A percentile compares a stretch with the other conserved stretches of the same genome.
Evolutionary conservation across 2,888 invertebrate genomes (phyloP).

Genomic region (Euzetes globulus): DNA sequence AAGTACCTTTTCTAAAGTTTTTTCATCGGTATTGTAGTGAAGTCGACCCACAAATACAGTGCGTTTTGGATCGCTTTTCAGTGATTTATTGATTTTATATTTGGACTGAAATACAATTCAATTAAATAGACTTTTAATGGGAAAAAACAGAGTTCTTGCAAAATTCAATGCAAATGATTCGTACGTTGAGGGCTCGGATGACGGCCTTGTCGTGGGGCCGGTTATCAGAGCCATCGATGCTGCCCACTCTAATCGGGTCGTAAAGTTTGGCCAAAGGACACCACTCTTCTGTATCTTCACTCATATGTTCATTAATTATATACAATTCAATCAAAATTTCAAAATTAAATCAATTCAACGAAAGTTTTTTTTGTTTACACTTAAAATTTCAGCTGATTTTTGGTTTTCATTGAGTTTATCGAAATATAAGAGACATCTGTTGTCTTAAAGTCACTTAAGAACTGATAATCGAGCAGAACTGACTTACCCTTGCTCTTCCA

Average conservation of each 20-base stretch:
- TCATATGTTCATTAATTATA: not conserved
- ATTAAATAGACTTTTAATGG: not conserved
- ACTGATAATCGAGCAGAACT: not conserved
- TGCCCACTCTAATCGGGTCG: slow-evolving; percentile 72
- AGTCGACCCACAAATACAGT: slow-evolving; percentile 63
- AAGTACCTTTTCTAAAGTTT: not conserved
- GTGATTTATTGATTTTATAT: slow-evolving; percentile 51
- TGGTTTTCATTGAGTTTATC: not conserved
- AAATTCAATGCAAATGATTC: too few species aligned
- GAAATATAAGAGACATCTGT: not conserved
- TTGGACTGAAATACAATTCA: not conserved
- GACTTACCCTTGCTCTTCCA: not conserved
- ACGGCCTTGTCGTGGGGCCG: slow-evolving; percentile 73
- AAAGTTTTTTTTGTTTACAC: not conserved
- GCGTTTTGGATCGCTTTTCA: slow-evolving; percentile 60
- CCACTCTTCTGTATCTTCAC: slow-evolving; percentile 20
- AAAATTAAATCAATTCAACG: not conserved
- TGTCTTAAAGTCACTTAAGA: not conserved
- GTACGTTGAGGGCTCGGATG: slow-evolving; percentile 60
- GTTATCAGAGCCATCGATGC: slow-evolving; percentile 76
- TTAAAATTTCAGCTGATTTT: not conserved
- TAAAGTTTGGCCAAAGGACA: slow-evolving; percentile 60
- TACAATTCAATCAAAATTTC: not conserved
- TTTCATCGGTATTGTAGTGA: not conserved
- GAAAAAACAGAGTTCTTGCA: not conserved